phyloP scores from a whole-genome alignment of 2,888 invertebrate genomes.

The Lamellibrachia columna region DNA sequence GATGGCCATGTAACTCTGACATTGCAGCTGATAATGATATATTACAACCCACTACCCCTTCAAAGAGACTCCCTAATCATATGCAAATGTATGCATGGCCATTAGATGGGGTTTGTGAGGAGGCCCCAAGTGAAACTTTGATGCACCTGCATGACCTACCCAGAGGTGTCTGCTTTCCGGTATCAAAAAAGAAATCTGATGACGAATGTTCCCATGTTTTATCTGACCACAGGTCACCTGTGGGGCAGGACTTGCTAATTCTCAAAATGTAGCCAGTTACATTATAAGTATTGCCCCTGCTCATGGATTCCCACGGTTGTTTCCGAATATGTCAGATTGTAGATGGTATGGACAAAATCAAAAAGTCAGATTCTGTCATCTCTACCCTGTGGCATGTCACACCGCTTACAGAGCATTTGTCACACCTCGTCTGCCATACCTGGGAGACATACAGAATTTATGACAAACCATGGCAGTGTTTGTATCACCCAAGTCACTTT shows the following conservation, averaged over 20 bases:
- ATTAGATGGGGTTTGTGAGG: not conserved
- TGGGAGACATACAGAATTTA: too few species aligned
- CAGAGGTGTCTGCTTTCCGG: not conserved
- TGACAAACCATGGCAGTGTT: too few species aligned
- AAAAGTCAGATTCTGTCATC: too few species aligned
- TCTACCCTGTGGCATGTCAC: too few species aligned
- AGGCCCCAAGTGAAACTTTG: not conserved
- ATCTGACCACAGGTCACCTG: not conserved
- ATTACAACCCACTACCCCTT: not conserved
- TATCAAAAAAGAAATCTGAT: constrained; percentile 3
- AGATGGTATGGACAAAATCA: too few species aligned
- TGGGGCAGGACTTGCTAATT: not conserved
- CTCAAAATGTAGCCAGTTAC: not conserved
- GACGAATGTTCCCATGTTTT: not conserved
- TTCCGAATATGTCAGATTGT: too few species aligned
- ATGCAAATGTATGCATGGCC: constrained; percentile 10
- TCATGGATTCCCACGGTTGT: not conserved
- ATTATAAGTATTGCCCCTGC: not conserved
- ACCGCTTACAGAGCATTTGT: too few species aligned
- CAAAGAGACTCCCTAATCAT: not conserved
- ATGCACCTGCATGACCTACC: not conserved
- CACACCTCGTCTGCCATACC: too few species aligned
- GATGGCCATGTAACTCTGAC: not conserved
- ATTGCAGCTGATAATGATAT: not conserved
- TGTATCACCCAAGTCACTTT: too few species aligned